These are phyloP conservation scores for Apistogramma diplotaenia DNA, from an alignment of 2,113 vertebrate species.

Conservation along the genomic window DNA sequence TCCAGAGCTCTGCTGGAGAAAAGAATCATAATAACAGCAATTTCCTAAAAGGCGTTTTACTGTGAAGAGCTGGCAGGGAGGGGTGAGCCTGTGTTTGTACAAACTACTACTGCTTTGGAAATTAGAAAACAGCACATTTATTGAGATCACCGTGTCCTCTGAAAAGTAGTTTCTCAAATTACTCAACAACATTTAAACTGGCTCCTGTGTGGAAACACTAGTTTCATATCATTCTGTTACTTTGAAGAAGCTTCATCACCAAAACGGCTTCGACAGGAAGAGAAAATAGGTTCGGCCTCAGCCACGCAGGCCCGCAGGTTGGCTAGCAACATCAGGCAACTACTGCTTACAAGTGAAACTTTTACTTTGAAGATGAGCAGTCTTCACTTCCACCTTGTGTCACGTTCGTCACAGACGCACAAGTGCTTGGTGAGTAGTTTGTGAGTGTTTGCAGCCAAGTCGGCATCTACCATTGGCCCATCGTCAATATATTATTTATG, in stretches of 20 bases:
- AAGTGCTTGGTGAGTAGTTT: no score
- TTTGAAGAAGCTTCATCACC: neutral
- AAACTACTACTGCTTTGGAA: no score
- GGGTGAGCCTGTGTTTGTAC: neutral
- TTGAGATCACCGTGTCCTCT: neutral
- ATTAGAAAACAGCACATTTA: no score
- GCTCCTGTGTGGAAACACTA: neutral
- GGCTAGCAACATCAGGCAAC: neutral
- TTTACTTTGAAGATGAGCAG: no score
- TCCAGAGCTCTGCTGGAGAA: neutral
- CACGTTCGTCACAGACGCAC: no score
- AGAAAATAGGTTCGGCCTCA: fast-evolving
- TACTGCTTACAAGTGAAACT: neutral
- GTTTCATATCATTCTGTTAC: neutral
- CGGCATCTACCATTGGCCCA: no score
- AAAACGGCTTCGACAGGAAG: neutral
- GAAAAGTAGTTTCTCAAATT: neutral
- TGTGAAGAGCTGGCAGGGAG: neutral
- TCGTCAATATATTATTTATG: no score
- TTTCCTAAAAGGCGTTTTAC: neutral
- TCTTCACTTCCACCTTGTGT: no score
- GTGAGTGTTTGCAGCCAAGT: no score
- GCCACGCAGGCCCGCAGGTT: neutral
- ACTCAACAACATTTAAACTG: neutral
- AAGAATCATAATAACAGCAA: neutral